These are phyloP conservation scores for Raja brachyura DNA, from an alignment of 2,113 vertebrate genomes.

Conservation along the genomic window DNA sequence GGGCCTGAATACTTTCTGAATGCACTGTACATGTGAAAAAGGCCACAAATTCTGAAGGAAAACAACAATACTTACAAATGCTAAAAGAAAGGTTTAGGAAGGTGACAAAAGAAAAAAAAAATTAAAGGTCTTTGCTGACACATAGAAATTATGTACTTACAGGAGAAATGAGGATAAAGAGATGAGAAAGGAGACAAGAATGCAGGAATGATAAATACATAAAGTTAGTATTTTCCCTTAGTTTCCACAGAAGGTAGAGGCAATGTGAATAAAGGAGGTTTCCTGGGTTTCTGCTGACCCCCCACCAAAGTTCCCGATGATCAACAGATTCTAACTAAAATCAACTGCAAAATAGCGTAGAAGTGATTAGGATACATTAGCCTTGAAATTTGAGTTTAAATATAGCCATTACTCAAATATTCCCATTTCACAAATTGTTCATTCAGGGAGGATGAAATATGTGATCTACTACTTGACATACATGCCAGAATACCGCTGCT, in stretches of 20 bases:
- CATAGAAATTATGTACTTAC: not conserved
- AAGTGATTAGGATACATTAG: not conserved
- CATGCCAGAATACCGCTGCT: not conserved
- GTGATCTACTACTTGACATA: not conserved
- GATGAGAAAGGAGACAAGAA: not conserved
- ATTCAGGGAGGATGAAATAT: not conserved
- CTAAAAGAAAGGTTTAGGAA: not conserved
- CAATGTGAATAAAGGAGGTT: not conserved
- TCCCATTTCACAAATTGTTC: not conserved
- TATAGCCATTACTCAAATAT: not conserved
- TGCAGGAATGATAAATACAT: not conserved
- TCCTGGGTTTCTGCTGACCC: not conserved
- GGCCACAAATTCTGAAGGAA: not conserved
- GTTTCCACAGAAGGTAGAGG: not conserved
- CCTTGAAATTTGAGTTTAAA: not conserved
- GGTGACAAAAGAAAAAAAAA: not conserved
- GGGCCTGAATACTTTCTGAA: too few relatives aligned
- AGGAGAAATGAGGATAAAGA: not conserved
- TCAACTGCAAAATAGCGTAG: not conserved
- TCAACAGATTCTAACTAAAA: not conserved
- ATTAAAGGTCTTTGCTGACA: not conserved
- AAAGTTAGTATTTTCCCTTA: not conserved
- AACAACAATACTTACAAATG: not conserved
- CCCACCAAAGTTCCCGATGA: not conserved
- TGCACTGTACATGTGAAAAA: not conserved